Conservation (phyloP, 2,113 vertebrate genomes). For the Myocastor coypus region DNA sequence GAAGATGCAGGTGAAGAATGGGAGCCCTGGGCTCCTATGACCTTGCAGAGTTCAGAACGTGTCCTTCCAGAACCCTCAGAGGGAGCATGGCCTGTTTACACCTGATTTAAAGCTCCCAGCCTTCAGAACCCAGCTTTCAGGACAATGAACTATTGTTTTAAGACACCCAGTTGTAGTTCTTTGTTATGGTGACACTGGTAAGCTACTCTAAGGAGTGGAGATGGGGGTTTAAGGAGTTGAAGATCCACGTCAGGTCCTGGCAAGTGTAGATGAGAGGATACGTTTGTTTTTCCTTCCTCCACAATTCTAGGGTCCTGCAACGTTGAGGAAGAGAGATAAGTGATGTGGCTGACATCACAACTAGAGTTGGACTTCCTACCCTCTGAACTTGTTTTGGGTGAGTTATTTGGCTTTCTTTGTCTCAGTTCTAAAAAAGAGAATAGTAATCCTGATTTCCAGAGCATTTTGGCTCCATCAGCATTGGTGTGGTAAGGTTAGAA, state of each 20-base stretch:
- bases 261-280: background rate
- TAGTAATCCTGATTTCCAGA: too few species aligned
- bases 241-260: background rate
- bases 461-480: background rate
- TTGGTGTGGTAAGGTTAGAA: background rate
- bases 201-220: background rate
- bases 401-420: background rate
- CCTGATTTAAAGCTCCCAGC: background rate
- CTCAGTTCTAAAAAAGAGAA: background rate
- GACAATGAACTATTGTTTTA: background rate
- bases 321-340: background rate
- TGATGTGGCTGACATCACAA: background rate
- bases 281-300: background rate
- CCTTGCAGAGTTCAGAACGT: background rate
- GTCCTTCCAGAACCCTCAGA: fast-evolving
- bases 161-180: background rate
- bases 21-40: fast-evolving
- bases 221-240: background rate
- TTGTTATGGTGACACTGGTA: background rate
- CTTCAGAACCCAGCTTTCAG: background rate
- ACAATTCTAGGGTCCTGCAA: background rate
- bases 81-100: background rate
- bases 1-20: background rate
- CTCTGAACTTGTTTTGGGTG: background rate
- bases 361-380: too few species aligned